A percentile compares a stretch with the other conserved stretches of the same genome.
These are phyloP conservation scores for Leptoteleia sp. DNA, from an alignment of 1,140 invertebrate genomes.

Conservation along the genomic window DNA sequence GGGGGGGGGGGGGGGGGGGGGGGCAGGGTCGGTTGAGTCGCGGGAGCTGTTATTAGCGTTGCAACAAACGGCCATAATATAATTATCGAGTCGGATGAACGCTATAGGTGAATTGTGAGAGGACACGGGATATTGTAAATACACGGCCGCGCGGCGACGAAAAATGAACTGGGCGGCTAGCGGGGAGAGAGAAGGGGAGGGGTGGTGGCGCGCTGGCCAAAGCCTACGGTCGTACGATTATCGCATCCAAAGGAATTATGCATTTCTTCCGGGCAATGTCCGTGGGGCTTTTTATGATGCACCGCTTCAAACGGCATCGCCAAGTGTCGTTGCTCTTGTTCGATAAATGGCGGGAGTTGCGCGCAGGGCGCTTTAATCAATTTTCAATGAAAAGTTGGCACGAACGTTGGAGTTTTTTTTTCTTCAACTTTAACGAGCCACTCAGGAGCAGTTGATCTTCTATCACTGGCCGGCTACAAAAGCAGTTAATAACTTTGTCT, in stretches of 20 bases:
- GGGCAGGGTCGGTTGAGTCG: constrained; percentile 34
- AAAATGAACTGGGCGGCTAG: constrained; percentile 33
- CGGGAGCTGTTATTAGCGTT: constrained; percentile 54
- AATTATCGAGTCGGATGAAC: constrained; percentile 56
- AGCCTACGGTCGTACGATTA: constrained; percentile 48
- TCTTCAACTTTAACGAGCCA: constrained; percentile 38
- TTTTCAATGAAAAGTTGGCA: constrained; percentile 51
- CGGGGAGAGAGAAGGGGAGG: constrained; percentile 4
- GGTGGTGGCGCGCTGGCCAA: constrained; percentile 27
- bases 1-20: too few relatives aligned
- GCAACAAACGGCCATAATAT: constrained; percentile 53
- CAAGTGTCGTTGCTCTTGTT: constrained; percentile 59
- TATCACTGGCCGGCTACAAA: constrained; percentile 37
- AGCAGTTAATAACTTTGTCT: constrained; percentile 47
- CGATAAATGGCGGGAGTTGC: constrained; percentile 28
- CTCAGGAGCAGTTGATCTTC: constrained; percentile 39
- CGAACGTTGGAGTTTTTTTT: constrained; percentile 28
- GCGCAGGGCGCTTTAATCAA: constrained; percentile 43
- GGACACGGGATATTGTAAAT: constrained; percentile 56
- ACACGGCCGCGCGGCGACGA: constrained; percentile 23
- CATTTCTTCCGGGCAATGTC: constrained; percentile 58
- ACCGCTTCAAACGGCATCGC: constrained; percentile 51
- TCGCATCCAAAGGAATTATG: constrained; percentile 62
- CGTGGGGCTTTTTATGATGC: constrained; percentile 37
- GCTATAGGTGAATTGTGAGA: constrained; percentile 43